Conservation (phyloP, 2,888 invertebrate genomes). For the Carpatolechia fugitivella region DNA sequence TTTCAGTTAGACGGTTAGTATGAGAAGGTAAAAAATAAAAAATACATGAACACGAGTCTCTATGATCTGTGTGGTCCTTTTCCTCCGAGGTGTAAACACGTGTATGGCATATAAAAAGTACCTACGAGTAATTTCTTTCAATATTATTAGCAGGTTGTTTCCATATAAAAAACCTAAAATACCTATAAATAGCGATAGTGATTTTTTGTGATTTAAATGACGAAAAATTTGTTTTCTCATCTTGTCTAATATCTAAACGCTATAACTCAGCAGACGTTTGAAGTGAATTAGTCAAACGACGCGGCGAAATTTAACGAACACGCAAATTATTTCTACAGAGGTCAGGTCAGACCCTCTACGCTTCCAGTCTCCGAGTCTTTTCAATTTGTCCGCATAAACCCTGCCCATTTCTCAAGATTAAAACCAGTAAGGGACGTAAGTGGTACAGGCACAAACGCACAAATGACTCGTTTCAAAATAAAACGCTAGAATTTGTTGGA, state of each 20-base stretch:
- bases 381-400: constrained; percentile 7
- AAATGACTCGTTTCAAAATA: background rate
- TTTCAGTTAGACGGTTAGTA: too few species aligned
- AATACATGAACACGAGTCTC: too few species aligned
- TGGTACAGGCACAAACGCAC: background rate
- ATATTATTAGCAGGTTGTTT: too few species aligned
- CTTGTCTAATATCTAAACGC: background rate
- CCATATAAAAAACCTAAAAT: too few species aligned
- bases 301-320: constrained; percentile 41
- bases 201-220: too few species aligned
- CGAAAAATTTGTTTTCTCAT: background rate
- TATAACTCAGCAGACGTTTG: background rate
- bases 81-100: too few species aligned
- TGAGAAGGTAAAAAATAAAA: too few species aligned
- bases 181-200: too few species aligned
- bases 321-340: constrained; percentile 16
- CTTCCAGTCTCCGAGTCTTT: constrained; percentile 4
- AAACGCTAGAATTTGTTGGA: constrained; percentile 2
- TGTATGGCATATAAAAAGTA: too few species aligned
- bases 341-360: constrained; percentile 15
- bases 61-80: too few species aligned
- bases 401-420: constrained; percentile 6
- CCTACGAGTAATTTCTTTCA: too few species aligned
- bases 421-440: constrained; percentile 1
- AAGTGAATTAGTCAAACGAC: constrained; percentile 26